Percentiles rank a stretch among this genome's conserved stretches.
Conservation (phyloP, 2,113 vertebrate species). For the Brachyhypopomus gauderio region DNA sequence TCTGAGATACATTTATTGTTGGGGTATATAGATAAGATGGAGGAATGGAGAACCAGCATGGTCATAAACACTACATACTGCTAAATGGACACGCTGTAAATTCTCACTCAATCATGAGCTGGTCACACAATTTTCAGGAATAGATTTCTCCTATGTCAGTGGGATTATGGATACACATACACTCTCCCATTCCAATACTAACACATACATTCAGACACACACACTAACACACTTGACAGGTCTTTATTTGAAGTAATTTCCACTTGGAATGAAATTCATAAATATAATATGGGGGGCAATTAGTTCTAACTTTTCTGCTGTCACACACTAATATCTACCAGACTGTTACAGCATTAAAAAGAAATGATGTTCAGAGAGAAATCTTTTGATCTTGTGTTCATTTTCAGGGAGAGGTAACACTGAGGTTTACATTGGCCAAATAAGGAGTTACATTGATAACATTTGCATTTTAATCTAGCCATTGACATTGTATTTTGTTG, state of each 20-base stretch:
- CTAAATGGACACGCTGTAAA: neutral
- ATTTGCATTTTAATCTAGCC: constrained; percentile 12
- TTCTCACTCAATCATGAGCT: neutral
- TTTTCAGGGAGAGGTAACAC: neutral
- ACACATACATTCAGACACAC: neutral
- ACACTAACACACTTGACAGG: constrained; percentile 32
- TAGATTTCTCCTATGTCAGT: constrained; percentile 2
- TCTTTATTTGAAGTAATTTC: constrained; percentile 44
- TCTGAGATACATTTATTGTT: too few relatives aligned
- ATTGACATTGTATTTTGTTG: neutral
- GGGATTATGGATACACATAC: constrained; percentile 2
- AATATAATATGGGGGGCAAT: constrained; percentile 46
- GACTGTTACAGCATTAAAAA: constrained; percentile 43
- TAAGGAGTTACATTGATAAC: neutral
- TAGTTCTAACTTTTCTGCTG: constrained; percentile 47
- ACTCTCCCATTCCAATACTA: neutral
- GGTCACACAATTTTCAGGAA: neutral
- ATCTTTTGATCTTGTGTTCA: constrained; percentile 8
- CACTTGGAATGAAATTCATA: constrained; percentile 49
- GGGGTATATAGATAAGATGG: too few relatives aligned
- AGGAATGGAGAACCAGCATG: too few relatives aligned
- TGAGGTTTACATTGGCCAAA: neutral
- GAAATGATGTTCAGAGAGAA: constrained; percentile 31
- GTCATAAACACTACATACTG: too few relatives aligned
- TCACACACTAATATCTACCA: constrained; percentile 43